A percentile compares a stretch with the other conserved stretches of the same genome.
These are phyloP conservation scores for Mystacornis crossleyi DNA, from an alignment of 2,113 vertebrate genomes.

Conservation along the genomic window DNA sequence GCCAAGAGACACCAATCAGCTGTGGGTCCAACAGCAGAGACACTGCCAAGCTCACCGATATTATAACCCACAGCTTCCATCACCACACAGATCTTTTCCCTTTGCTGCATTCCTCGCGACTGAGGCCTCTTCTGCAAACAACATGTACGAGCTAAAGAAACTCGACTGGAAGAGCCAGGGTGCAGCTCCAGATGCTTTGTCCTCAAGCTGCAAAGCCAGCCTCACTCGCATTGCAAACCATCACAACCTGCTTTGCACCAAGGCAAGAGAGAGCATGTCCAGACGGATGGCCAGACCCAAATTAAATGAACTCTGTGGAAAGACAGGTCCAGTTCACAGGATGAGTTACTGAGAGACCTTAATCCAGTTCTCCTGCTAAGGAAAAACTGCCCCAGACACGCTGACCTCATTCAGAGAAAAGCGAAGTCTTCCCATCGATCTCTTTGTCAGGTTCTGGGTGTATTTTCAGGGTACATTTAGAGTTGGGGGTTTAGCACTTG, in stretches of 20 bases:
- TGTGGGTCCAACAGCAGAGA: background rate
- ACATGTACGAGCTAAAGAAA: rapidly evolving
- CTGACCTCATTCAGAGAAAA: background rate
- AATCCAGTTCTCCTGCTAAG: background rate
- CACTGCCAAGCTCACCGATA: background rate
- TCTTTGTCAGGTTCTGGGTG: background rate
- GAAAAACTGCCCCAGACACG: background rate
- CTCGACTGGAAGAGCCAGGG: background rate
- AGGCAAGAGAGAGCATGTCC: background rate
- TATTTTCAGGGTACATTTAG: rapidly evolving
- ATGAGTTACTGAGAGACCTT: background rate
- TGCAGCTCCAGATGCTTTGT: background rate
- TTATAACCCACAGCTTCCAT: background rate
- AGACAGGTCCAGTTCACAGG: background rate
- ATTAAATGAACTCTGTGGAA: background rate
- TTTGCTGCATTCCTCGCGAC: background rate
- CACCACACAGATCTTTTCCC: rapidly evolving
- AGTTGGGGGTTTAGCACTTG: background rate
- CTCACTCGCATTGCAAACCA: rapidly evolving
- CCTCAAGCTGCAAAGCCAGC: background rate
- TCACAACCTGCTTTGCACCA: background rate
- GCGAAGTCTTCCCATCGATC: background rate
- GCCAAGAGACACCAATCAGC: background rate
- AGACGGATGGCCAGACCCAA: background rate
- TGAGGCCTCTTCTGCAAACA: background rate